Evolutionary conservation across 2,888 invertebrate species (phyloP).

Genomic region (Agonopterix alstromeriana): DNA sequence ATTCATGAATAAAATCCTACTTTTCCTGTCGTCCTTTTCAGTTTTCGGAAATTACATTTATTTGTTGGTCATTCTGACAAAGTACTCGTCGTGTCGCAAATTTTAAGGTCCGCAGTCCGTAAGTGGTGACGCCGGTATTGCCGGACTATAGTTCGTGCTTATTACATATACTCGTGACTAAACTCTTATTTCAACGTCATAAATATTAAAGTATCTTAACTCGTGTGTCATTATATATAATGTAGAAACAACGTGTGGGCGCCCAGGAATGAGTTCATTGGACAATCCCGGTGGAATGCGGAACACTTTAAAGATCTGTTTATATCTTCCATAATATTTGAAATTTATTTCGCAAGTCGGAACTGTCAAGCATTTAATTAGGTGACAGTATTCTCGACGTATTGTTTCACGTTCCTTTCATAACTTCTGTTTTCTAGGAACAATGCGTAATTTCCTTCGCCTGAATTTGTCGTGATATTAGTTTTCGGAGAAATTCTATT

Average conservation of each 20-base stretch:
- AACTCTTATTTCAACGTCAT: no score
- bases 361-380: not conserved
- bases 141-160: not conserved
- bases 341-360: not conserved
- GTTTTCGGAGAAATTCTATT: no score
- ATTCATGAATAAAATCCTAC: conserved; percentile 10
- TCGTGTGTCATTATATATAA: no score
- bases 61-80: not conserved
- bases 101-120: no score
- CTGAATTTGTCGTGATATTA: not conserved
- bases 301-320: conserved; percentile 25
- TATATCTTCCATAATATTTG: conserved; percentile 1
- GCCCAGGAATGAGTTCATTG: conserved; percentile 53
- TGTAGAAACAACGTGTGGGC: conserved; percentile 31
- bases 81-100: not conserved
- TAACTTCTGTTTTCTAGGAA: not conserved
- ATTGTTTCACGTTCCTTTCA: not conserved
- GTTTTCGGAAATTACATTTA: not conserved
- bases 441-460: not conserved
- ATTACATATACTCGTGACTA: no score
- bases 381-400: not conserved
- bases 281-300: conserved; percentile 63
- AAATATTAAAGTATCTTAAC: no score
- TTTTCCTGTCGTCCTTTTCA: not conserved
- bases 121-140: not conserved